A percentile compares a stretch with the other conserved stretches of the same genome.
Conservation (phyloP, 2,888 invertebrate genomes). For the Catocala sponsa region DNA sequence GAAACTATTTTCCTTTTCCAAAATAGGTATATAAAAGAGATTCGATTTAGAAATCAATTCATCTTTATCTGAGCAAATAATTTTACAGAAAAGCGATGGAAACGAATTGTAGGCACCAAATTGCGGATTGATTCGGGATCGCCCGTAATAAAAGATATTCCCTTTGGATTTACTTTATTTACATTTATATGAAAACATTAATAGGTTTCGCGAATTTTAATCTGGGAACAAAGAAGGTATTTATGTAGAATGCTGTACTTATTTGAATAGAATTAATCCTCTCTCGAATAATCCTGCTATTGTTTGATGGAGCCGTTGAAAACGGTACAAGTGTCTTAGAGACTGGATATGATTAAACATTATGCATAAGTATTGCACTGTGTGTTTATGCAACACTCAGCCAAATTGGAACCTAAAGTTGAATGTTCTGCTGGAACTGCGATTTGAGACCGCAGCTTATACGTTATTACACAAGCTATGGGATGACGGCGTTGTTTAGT, state of each 20-base stretch:
- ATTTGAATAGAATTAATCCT: slow-evolving; percentile 51
- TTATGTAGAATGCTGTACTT: slow-evolving; percentile 38
- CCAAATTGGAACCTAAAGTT: slow-evolving; percentile 1
- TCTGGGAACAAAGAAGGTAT: slow-evolving; percentile 50
- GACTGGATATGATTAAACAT: slow-evolving; percentile 28
- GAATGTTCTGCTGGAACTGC: background rate
- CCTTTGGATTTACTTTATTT: slow-evolving; percentile 66
- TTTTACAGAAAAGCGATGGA: slow-evolving; percentile 36
- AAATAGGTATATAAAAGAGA: slow-evolving; percentile 4
- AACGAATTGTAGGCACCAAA: slow-evolving; percentile 46
- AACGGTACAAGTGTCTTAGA: slow-evolving; percentile 26
- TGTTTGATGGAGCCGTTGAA: slow-evolving; percentile 37
- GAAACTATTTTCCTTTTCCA: background rate
- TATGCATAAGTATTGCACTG: slow-evolving; percentile 13
- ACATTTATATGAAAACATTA: slow-evolving; percentile 75
- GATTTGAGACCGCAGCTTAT: background rate
- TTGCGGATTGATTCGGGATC: slow-evolving; percentile 64
- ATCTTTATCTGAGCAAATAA: slow-evolving; percentile 36
- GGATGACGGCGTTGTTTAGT: too few relatives aligned
- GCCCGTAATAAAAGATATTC: slow-evolving; percentile 64
- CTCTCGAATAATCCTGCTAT: slow-evolving; percentile 47
- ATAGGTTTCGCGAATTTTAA: slow-evolving; percentile 63
- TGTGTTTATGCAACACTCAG: background rate
- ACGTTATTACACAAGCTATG: too few relatives aligned
- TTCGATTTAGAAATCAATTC: slow-evolving; percentile 25